Base-by-base conservation (phyloP, 2,113 vertebrate genomes). In the Crotalus tigris region DNA sequence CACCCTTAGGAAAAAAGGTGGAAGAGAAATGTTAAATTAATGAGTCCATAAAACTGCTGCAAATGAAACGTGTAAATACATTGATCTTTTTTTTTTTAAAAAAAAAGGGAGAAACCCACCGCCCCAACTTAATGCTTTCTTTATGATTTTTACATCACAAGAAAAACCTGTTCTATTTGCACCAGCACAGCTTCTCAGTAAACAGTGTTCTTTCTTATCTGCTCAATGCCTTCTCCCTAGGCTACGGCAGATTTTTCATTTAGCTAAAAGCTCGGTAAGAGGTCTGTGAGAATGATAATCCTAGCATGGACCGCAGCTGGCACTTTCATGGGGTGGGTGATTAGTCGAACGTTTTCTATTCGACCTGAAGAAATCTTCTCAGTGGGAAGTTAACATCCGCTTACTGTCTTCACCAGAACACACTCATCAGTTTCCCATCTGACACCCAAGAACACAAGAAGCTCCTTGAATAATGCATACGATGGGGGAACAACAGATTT, bases 281-380 rank as follows among this genome's bases (percentile, higher is more conserved):
- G 99, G 99, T 99, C 99, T 99, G 98, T 98, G 98, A 99, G 99
- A 99, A 98, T 99, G 99, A 99, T 99, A 99, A 99, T 99, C 98
- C 98, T 98, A 98, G 97, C 96, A 98, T 97, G 96, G 99, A 98
- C 98, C 98, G 98, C 99, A 99, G 99, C 99, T 99, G 99, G 98
- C 98, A 98, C 98, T 98, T 98, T 98, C 98, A 98, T 98, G 98
- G 98, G 98, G 98, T 98, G 96, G 99, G 98, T 99, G 99, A 99
- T 99, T 99, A 99, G 99, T 99, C 98, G 98, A 98, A 98, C 98
- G 98, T 98, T 99, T 99, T 99, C 98, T 99, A 99, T 99, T 99
- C 98, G 99, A 99, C 99, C 99, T 99, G 99, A 98, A 99, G 99
- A 99, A 99, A 99, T 99, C 99, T 98, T 99, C 99, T 98, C 99